Evolutionary conservation across 1,140 invertebrate species (phyloP).

Genomic region (Zophobas morio): DNA sequence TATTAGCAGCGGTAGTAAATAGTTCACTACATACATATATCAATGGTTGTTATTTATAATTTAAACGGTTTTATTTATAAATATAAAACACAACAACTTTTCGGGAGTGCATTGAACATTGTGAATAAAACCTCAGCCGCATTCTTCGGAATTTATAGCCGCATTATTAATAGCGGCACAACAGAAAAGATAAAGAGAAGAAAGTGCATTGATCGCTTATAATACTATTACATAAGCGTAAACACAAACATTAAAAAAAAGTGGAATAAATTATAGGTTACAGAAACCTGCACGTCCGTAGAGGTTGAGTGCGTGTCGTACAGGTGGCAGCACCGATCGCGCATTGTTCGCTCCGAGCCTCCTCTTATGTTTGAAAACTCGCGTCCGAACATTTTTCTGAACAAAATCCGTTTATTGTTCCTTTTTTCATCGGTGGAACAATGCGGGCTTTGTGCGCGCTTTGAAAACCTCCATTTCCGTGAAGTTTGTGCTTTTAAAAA

Average conservation of each 20-base stretch:
- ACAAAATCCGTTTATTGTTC: not conserved
- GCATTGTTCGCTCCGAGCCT: too few relatives aligned
- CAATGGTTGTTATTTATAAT: too few relatives aligned
- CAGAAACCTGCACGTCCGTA: not conserved
- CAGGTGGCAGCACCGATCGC: slow-evolving; percentile 8
- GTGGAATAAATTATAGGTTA: not conserved
- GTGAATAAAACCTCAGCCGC: too few relatives aligned
- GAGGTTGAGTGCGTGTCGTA: not conserved
- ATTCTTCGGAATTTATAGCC: too few relatives aligned
- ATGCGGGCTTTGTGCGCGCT: not conserved
- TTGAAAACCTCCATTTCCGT: slow-evolving; percentile 4
- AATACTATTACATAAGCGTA: not conserved
- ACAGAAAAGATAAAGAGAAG: not conserved
- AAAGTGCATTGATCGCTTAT: not conserved
- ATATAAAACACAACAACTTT: too few relatives aligned
- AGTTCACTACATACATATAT: too few relatives aligned
- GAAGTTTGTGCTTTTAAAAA: slow-evolving; percentile 26
- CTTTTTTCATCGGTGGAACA: slow-evolving; percentile 3
- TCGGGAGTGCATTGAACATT: too few relatives aligned
- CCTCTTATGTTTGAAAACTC: too few relatives aligned
- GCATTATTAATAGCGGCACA: not conserved
- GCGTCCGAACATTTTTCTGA: not conserved
- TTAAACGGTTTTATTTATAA: too few relatives aligned
- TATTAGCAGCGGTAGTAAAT: too few relatives aligned
- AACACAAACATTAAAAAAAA: not conserved